Evolutionary conservation across 2,888 invertebrate species (phyloP), one percentile per base, ranked within the genome.

Genomic region (Apamea crenata): DNA sequence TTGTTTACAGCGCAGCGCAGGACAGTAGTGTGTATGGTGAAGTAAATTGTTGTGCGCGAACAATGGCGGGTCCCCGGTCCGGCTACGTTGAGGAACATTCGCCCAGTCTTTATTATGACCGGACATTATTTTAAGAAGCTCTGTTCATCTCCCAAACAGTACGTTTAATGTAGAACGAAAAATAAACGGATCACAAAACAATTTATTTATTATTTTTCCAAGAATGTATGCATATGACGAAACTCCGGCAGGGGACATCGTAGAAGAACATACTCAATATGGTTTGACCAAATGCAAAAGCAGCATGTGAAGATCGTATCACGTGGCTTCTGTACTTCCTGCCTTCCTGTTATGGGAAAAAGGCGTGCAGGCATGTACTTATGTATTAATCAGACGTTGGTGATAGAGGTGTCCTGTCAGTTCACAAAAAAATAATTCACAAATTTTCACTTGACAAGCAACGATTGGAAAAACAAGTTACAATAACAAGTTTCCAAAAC

Each of bases 71-170:
- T 1, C 29, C 25, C 29, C 53, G 14, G 56, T 14, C 36, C 32
- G 16, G n/a, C 69, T n/a, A 18, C 69, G 12, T 32, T 66, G 29
- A 50, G 50, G 44, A 53, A 36, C 21, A 14, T 32, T 66, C 70
- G 36, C 70, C 53, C 84, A 61, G 66, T 14, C n/a, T 71, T 61
- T 82, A 61, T 78, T 61, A 47, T 18, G 70, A 70, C 65, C 78
- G 69, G 66, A 83, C 70, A 50, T 81, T 83, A 66, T 83, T 81
- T 70, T 78, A 83, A 66, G 70, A 81, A 78, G 69, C 83, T 78
- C 69, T n/a, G 63, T 69, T 77, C 50, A 66, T 78, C 16, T 21
- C 29, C 21, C 69, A 44, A 77, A 66, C 68, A 81, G 32, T 75
- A 53, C n/a, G 40, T 67, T 75, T 59, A 66, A 83, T 53, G 77